These are phyloP conservation scores for Enteromius trimaculatus DNA, from an alignment of 2,797 vertebrate genomes.

Conservation along the genomic window DNA sequence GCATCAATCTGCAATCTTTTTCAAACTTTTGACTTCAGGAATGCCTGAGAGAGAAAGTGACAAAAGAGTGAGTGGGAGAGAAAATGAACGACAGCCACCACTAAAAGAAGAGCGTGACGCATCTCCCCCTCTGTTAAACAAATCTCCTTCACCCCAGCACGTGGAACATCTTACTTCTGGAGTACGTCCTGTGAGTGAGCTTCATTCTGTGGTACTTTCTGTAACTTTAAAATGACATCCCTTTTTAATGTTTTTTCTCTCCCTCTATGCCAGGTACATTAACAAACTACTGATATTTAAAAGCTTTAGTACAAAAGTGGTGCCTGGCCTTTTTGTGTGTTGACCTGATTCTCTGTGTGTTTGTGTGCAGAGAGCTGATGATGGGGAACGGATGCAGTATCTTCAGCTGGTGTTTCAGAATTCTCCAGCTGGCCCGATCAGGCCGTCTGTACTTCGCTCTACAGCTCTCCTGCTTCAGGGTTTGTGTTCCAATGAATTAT, in stretches of 20 bases:
- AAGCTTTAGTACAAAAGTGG: not conserved
- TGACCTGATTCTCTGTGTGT: slow-evolving; percentile 14
- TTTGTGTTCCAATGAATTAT: slow-evolving; percentile 41
- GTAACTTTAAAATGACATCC: not conserved
- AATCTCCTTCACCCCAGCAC: slow-evolving; percentile 9
- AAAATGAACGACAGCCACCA: slow-evolving; percentile 16
- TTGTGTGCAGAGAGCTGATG: slow-evolving; percentile 50
- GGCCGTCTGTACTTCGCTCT: slow-evolving; percentile 63
- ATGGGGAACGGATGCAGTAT: slow-evolving; percentile 44
- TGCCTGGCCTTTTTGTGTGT: not conserved
- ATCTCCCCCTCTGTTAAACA: slow-evolving; percentile 19
- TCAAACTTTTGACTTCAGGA: slow-evolving; percentile 21
- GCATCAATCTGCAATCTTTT: not conserved
- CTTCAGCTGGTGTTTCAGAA: slow-evolving; percentile 41
- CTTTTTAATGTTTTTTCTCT: not conserved
- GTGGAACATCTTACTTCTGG: slow-evolving; percentile 7
- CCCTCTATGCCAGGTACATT: not conserved
- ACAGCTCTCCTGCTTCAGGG: slow-evolving; percentile 59
- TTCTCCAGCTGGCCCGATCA: slow-evolving; percentile 50
- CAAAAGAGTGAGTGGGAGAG: slow-evolving; percentile 23
- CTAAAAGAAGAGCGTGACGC: slow-evolving; percentile 50
- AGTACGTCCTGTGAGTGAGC: slow-evolving; percentile 31
- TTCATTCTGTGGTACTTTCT: not conserved
- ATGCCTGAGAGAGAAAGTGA: slow-evolving; percentile 57
- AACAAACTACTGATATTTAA: not conserved